Evolutionary conservation across 2,113 vertebrate species (phyloP), one percentile per base, ranked within the genome.

Genomic region (Chelonoidis abingdonii): DNA sequence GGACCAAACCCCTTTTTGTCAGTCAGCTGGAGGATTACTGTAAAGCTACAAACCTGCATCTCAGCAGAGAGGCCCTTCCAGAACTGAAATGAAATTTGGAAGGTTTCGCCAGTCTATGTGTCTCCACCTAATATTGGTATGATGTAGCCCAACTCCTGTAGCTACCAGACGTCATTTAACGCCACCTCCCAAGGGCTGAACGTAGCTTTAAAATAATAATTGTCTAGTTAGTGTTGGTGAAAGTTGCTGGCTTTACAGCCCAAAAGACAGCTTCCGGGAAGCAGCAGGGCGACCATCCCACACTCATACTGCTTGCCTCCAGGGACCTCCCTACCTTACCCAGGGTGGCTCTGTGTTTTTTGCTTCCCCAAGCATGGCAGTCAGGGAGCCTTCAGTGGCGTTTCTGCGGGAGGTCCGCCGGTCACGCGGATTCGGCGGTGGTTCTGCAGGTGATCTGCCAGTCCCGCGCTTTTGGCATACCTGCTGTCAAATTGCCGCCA

Each of bases 21-120:
- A 62, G 89, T 65, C 85, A 94, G 85, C 81, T 95, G 91, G 85
- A 94, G 49, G 88, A 84, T 75, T 90, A 56, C 13, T 29, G 81
- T 16, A 75, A 54, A 89, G 49, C 80, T 90, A 62, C 29, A 44
- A 24, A 62, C 8, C 24, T 50, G 83, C 41, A 11, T 4, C 76
- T 52, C 80, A 44, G 27, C 35, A 38, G n/a, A 38, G 9, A 72
- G 8, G 54, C 31, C 53, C 81, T n/a, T 78, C 59, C 72, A 47
- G 83, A 83, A 53, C 49, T 47, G 38, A 75, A 78, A 65, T 84
- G 54, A 83, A 84, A 83, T 41, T 79, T 56, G 80, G 44, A 47
- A 65, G 47, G 65, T 83, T 41, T 24, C 75, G 11, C 59, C 22
- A 17, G 59, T 24, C 65, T 84, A 53, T 10, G 72, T 54, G 31